Percentiles rank a stretch among this genome's conserved stretches.
phyloP scores from a whole-genome alignment of 2,113 vertebrate genomes.

The Tupaia chinensis region DNA sequence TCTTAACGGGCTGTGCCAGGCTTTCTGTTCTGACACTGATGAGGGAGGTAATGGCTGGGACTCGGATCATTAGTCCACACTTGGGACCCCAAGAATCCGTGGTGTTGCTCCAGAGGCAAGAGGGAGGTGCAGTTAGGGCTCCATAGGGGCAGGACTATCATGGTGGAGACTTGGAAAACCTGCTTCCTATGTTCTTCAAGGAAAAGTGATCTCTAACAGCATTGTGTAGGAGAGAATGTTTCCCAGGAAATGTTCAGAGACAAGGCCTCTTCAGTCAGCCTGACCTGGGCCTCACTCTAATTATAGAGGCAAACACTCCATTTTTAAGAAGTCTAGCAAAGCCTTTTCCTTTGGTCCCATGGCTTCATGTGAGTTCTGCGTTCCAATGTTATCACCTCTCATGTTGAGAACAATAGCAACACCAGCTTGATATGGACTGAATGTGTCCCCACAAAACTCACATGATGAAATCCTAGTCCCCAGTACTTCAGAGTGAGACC shows the following conservation, averaged over 20 bases:
- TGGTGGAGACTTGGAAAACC: not conserved
- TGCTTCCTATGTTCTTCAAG: not conserved
- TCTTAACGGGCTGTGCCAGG: not conserved
- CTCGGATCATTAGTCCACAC: not conserved
- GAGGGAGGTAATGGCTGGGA: not conserved
- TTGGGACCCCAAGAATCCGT: not conserved
- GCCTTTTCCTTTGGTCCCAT: not conserved
- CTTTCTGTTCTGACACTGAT: not conserved
- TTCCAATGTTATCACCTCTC: not conserved
- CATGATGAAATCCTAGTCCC: rapidly evolving
- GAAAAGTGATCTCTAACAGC: not conserved
- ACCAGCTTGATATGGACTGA: rapidly evolving
- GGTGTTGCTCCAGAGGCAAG: not conserved
- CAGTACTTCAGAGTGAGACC: not conserved
- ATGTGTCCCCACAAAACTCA: not conserved
- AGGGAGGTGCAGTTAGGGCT: not conserved
- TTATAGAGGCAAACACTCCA: rapidly evolving
- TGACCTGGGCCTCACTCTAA: not conserved
- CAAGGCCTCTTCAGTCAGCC: not conserved
- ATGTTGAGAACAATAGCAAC: not conserved
- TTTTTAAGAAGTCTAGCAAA: not conserved
- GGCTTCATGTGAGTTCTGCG: not conserved
- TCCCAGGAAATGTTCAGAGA: not conserved
- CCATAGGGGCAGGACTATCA: rapidly evolving
- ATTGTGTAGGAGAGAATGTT: not conserved